Percentiles rank a stretch among this genome's conserved stretches.
These are phyloP conservation scores for Branchellion lobata DNA, from an alignment of 2,888 invertebrate genomes.

Conservation along the genomic window DNA sequence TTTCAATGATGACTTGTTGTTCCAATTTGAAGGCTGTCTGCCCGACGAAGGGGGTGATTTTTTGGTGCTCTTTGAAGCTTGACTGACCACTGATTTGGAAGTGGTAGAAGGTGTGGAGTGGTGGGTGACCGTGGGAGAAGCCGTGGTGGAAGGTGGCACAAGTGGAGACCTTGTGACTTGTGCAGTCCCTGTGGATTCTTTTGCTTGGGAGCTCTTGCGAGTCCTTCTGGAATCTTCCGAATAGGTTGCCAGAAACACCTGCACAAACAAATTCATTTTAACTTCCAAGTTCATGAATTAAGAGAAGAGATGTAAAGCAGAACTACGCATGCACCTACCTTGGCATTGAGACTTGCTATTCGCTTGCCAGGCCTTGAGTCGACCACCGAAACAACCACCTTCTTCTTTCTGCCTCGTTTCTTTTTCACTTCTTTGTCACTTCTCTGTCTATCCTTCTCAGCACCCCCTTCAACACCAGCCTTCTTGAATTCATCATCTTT, in stretches of 20 bases:
- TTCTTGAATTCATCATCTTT: neutral
- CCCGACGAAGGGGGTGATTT: neutral
- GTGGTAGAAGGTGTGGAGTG: neutral
- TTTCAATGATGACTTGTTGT: neutral
- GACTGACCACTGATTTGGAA: neutral
- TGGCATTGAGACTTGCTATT: conserved; percentile 53
- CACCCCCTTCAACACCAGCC: neutral
- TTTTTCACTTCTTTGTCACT: conserved; percentile 30
- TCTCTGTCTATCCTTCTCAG: conserved; percentile 23
- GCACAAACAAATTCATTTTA: neutral
- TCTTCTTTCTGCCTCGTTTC: conserved; percentile 25
- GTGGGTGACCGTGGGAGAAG: neutral
- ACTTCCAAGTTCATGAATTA: neutral
- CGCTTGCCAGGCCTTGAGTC: conserved; percentile 40
- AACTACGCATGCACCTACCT: conserved; percentile 42
- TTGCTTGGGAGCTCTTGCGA: conserved; percentile 1
- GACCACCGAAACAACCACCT: neutral
- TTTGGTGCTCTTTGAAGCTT: neutral
- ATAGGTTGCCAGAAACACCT: conserved; percentile 18
- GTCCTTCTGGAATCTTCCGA: neutral
- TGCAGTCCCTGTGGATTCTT: neutral
- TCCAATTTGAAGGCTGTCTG: neutral
- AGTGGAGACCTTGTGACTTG: neutral
- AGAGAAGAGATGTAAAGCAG: neutral
- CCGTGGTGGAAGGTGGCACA: neutral